These are phyloP conservation scores for Scaptomyza polygonia DNA, from an alignment of 2,888 invertebrate species.

Conservation along the genomic window DNA sequence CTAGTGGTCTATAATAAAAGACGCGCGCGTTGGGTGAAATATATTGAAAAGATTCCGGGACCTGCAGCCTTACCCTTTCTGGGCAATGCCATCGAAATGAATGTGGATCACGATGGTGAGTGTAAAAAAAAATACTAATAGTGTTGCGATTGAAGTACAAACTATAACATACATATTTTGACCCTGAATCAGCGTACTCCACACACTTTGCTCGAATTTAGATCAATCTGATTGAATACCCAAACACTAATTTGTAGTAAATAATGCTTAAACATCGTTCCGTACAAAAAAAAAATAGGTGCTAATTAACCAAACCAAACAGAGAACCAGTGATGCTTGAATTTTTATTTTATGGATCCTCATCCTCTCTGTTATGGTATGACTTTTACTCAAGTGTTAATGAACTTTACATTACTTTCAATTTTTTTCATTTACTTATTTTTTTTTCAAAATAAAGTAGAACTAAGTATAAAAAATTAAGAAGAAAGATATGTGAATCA, in stretches of 20 bases:
- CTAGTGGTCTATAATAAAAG: slow-evolving; percentile 81
- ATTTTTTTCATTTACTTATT: slow-evolving; percentile 39
- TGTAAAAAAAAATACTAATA: no score
- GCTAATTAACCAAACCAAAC: slow-evolving; percentile 60
- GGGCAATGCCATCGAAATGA: slow-evolving; percentile 87
- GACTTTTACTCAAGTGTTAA: slow-evolving; percentile 42
- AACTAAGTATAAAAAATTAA: background rate
- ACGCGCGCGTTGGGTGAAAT: slow-evolving; percentile 83
- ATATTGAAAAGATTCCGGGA: slow-evolving; percentile 86
- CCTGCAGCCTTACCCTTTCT: slow-evolving; percentile 86
- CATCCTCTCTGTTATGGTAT: background rate
- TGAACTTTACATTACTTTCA: slow-evolving; percentile 57
- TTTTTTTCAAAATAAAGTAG: background rate
- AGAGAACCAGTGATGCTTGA: slow-evolving; percentile 28
- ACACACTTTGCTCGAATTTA: slow-evolving; percentile 5
- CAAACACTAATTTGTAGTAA: slow-evolving; percentile 47
- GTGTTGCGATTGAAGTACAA: no score
- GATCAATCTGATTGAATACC: slow-evolving; percentile 51
- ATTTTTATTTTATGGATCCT: slow-evolving; percentile 1
- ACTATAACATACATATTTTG: no score
- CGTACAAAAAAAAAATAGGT: slow-evolving; percentile 40
- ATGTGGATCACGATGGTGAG: slow-evolving; percentile 87
- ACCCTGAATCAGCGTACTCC: slow-evolving; percentile 60
- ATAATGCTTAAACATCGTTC: slow-evolving; percentile 35
- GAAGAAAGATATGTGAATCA: slow-evolving; percentile 3